A percentile compares a stretch with the other conserved stretches of the same genome.
Evolutionary conservation across 2,113 vertebrate species (phyloP).

Genomic region (Xiphophorus couchianus): DNA sequence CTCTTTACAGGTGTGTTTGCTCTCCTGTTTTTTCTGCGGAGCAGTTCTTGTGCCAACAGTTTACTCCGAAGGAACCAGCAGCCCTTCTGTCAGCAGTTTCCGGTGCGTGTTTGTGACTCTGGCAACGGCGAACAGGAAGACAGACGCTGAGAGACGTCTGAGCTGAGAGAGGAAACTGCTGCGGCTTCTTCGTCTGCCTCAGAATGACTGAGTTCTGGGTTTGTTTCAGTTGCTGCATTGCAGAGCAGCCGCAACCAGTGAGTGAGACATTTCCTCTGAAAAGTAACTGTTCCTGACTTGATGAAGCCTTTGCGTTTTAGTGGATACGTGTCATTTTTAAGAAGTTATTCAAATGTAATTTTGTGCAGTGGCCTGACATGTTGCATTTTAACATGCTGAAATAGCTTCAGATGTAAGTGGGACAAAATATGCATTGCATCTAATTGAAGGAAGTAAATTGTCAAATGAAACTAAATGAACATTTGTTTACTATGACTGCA

Average conservation of each 20-base stretch:
- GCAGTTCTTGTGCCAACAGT: slow-evolving; percentile 27
- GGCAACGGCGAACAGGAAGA: slow-evolving; percentile 74
- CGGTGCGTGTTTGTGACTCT: slow-evolving; percentile 60
- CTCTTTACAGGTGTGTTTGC: slow-evolving; percentile 42
- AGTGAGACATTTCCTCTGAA: slow-evolving; percentile 62
- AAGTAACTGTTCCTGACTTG: slow-evolving; percentile 13
- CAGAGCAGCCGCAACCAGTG: slow-evolving; percentile 90
- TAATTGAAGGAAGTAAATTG: background rate
- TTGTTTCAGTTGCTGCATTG: slow-evolving; percentile 86
- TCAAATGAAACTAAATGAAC: background rate
- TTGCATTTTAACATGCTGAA: background rate
- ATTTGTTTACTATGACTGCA: background rate
- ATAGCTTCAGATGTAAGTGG: background rate
- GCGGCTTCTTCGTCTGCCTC: slow-evolving; percentile 64
- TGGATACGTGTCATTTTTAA: background rate
- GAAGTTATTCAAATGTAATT: background rate
- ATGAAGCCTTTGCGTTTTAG: background rate
- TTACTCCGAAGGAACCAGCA: slow-evolving; percentile 38
- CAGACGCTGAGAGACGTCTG: slow-evolving; percentile 49
- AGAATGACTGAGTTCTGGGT: slow-evolving; percentile 90
- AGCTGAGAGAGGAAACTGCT: slow-evolving; percentile 72
- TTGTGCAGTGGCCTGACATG: no score
- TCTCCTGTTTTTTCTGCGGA: slow-evolving; percentile 19
- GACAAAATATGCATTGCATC: background rate
- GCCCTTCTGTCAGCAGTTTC: slow-evolving; percentile 60